phyloP scores from a whole-genome alignment of 2,797 vertebrate species.

The Xenops minutus region DNA sequence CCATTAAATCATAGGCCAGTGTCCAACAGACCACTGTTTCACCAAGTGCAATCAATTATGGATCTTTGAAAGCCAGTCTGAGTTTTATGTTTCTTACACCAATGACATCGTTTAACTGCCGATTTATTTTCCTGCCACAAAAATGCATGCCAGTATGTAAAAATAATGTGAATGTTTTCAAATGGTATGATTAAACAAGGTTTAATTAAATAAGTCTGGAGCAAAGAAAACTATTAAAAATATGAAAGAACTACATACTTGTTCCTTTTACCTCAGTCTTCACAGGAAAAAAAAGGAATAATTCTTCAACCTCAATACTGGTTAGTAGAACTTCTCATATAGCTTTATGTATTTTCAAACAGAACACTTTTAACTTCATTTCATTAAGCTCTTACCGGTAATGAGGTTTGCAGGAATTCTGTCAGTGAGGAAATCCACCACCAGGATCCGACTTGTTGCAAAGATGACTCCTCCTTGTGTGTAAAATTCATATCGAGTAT shows the following conservation, averaged over 20 bases:
- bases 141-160: not conserved
- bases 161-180: not conserved
- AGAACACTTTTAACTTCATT: not conserved
- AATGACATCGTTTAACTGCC: not conserved
- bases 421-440: slow-evolving; percentile 95
- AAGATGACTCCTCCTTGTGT: slow-evolving; percentile 92
- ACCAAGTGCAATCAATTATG: not conserved
- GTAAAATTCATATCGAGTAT: slow-evolving; percentile 88
- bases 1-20: not conserved
- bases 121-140: not conserved
- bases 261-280: not conserved
- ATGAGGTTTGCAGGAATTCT: slow-evolving; percentile 93
- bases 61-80: not conserved
- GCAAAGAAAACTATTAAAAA: not conserved
- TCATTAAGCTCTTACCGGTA: slow-evolving; percentile 78
- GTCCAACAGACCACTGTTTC: not conserved
- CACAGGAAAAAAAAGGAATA: not conserved
- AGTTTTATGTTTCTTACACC: not conserved
- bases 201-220: not conserved
- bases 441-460: slow-evolving; percentile 94
- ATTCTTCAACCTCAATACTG: not conserved
- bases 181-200: not conserved
- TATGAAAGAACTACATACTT: not conserved
- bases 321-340: not conserved
- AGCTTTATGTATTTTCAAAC: not conserved